Evolutionary conservation across 2,888 invertebrate species (phyloP).

Genomic region (Tinea pellionella): DNA sequence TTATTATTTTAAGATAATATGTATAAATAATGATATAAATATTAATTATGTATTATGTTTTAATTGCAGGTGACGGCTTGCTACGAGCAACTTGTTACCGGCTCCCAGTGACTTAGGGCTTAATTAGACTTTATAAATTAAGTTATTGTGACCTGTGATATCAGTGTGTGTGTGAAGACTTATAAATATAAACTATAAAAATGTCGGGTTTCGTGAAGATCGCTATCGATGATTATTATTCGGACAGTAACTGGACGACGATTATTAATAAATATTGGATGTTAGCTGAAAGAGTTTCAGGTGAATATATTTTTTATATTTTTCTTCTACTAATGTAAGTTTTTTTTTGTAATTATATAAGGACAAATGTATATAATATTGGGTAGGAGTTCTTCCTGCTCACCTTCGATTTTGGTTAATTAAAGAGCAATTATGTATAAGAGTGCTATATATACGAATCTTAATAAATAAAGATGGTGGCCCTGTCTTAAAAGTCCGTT

Average conservation of each 20-base stretch:
- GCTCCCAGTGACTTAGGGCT: neutral
- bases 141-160: constrained; percentile 12
- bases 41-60: constrained; percentile 17
- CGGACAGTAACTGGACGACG: constrained; percentile 73
- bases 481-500: neutral
- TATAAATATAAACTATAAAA: constrained; percentile 39
- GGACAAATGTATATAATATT: too few species aligned
- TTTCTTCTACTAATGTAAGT: constrained; percentile 3
- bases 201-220: constrained; percentile 75
- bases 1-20: too few species aligned
- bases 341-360: too few species aligned
- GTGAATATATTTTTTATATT: constrained; percentile 44
- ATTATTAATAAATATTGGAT: constrained; percentile 77
- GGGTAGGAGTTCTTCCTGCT: too few species aligned
- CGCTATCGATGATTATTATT: constrained; percentile 73
- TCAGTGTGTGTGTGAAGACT: constrained; percentile 19
- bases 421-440: too few species aligned
- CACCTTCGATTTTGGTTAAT: too few species aligned
- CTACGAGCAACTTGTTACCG: constrained; percentile 47
- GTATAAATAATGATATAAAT: neutral
- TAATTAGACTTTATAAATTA: neutral
- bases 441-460: too few species aligned
- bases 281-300: constrained; percentile 79
- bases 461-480: too few species aligned
- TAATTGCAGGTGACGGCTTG: constrained; percentile 52